These are phyloP conservation scores for Osedax fenrisi DNA, from an alignment of 2,888 invertebrate species.

Conservation along the genomic window DNA sequence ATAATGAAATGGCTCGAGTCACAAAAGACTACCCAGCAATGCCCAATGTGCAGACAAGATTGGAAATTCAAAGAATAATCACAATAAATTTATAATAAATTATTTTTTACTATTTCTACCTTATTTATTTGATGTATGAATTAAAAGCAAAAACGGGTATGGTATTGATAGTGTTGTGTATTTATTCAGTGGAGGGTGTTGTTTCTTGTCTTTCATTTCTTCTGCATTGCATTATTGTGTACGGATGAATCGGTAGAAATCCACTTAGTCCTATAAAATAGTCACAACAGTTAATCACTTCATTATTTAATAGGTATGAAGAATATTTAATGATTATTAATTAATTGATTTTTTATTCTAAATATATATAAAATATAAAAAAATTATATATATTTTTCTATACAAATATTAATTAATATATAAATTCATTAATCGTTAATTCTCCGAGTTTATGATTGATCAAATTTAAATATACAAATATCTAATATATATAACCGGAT, in stretches of 20 bases:
- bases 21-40: constrained; percentile 53
- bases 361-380: no score
- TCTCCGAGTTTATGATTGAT: no score
- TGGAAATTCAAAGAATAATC: constrained; percentile 80
- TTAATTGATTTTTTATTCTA: no score
- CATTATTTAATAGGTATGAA: neutral
- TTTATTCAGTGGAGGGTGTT: no score
- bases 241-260: neutral
- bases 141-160: no score
- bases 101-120: neutral
- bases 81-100: neutral
- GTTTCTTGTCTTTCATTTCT: neutral
- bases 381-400: no score
- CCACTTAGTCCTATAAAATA: neutral
- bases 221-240: neutral
- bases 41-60: constrained; percentile 87
- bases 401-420: no score
- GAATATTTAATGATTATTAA: neutral
- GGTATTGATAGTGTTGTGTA: no score
- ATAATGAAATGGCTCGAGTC: constrained; percentile 98
- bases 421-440: no score
- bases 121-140: no score
- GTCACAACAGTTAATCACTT: neutral
- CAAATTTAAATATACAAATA: no score
- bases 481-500: no score